Conservation (phyloP, 2,113 vertebrate species). For the Heterotis niloticus region DNA sequence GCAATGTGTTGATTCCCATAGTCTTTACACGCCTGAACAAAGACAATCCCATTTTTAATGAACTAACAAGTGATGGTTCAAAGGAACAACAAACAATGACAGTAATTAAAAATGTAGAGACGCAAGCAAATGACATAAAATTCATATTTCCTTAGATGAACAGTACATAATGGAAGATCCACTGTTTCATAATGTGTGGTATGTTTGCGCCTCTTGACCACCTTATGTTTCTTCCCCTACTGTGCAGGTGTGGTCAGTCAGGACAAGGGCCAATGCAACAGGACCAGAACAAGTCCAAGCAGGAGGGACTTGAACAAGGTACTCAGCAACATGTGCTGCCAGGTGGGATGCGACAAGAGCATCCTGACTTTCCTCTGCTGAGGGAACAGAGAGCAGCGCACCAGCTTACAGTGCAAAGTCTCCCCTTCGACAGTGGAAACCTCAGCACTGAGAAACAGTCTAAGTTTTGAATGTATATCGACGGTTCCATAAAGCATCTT, state of each 20-base stretch:
- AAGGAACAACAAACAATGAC: too few species aligned
- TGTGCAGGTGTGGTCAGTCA: slow-evolving; percentile 39
- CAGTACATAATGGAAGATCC: too few species aligned
- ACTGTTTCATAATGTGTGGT: too few species aligned
- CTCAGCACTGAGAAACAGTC: too few species aligned
- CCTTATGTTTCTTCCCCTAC: not conserved
- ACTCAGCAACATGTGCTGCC: slow-evolving; percentile 61
- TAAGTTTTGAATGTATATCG: not conserved
- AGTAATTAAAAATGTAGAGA: too few species aligned
- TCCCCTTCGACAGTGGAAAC: not conserved
- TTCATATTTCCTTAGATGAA: too few species aligned
- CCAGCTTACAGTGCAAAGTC: not conserved
- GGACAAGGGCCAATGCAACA: slow-evolving; percentile 45
- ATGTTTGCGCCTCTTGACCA: too few species aligned
- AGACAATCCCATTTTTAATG: too few species aligned
- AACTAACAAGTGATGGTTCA: too few species aligned
- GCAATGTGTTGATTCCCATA: too few species aligned
- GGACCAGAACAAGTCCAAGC: slow-evolving; percentile 27
- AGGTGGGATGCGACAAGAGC: slow-evolving; percentile 66
- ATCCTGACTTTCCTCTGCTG: slow-evolving; percentile 58
- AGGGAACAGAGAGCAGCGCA: not conserved
- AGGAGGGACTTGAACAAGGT: slow-evolving; percentile 58
- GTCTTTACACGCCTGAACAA: too few species aligned
- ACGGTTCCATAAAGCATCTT: not conserved
- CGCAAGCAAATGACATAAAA: too few species aligned